Evolutionary conservation across 2,797 vertebrate species (phyloP).

Genomic region (Setipinna tenuifilis): DNA sequence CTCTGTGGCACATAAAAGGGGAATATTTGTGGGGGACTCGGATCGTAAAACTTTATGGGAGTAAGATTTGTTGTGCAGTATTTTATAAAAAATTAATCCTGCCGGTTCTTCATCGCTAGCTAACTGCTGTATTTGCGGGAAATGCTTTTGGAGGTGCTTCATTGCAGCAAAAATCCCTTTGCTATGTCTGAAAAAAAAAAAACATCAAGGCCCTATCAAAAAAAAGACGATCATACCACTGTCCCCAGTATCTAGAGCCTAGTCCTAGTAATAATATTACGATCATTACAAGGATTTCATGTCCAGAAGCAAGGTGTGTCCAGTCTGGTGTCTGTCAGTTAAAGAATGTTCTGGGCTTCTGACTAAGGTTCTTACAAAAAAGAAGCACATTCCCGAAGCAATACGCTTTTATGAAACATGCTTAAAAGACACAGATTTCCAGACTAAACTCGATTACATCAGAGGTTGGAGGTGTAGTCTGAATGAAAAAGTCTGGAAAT

Average conservation of each 20-base stretch:
- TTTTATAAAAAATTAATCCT: constrained; percentile 73
- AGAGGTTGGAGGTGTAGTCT: not conserved
- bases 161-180: constrained; percentile 34
- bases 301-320: not conserved
- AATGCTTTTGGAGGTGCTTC: constrained; percentile 51
- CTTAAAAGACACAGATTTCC: not conserved
- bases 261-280: constrained; percentile 1
- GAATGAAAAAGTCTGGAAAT: not conserved
- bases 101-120: constrained; percentile 44
- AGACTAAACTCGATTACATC: not conserved
- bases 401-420: not conserved
- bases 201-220: constrained; percentile 33
- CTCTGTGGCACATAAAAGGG: constrained; percentile 63
- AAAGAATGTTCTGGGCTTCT: not conserved
- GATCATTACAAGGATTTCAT: constrained; percentile 11
- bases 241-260: not conserved
- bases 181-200: not conserved
- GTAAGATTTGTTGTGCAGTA: constrained; percentile 71
- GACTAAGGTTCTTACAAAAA: not conserved
- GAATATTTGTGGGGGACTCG: constrained; percentile 71
- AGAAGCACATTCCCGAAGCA: not conserved
- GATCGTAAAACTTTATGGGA: constrained; percentile 72
- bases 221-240: constrained; percentile 7
- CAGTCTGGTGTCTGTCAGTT: not conserved
- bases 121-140: constrained; percentile 47